Conservation (phyloP, 2,797 vertebrate species). For the Smutsia temminckii region DNA sequence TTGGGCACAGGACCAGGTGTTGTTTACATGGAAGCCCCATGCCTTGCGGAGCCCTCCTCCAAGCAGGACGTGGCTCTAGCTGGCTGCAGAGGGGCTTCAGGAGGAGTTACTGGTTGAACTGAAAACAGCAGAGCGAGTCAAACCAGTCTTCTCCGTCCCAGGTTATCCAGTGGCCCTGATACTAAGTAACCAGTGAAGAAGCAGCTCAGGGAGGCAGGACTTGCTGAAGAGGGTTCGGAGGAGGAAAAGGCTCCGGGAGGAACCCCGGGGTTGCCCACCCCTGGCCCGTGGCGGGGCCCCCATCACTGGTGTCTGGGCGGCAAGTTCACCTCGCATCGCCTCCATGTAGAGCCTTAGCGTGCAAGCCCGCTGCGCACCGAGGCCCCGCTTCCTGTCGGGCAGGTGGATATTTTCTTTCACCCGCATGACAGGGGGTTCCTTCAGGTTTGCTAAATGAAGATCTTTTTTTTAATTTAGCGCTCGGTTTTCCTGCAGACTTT, state of each 20-base stretch:
- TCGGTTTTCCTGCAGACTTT: background rate
- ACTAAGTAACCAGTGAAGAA: accelerated
- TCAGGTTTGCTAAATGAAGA: background rate
- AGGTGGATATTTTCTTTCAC: background rate
- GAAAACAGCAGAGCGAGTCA: background rate
- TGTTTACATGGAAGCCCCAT: accelerated
- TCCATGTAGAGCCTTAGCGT: accelerated
- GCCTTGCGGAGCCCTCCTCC: background rate
- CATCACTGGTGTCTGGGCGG: accelerated
- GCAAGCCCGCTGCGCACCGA: too few relatives aligned
- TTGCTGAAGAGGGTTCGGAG: accelerated
- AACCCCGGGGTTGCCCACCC: accelerated
- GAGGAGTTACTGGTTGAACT: background rate
- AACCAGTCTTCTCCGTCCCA: background rate
- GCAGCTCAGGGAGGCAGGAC: accelerated
- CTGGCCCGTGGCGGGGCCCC: accelerated
- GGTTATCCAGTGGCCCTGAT: background rate
- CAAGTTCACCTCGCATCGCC: accelerated
- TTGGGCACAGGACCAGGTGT: background rate
- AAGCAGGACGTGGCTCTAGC: accelerated
- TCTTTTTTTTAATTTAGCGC: too few relatives aligned
- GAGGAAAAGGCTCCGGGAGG: too few relatives aligned
- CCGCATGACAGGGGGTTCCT: background rate
- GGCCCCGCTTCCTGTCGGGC: too few relatives aligned
- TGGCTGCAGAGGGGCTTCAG: too few relatives aligned